Conservation (phyloP, 2,113 vertebrate species). For the Ptilonorhynchus violaceus region DNA sequence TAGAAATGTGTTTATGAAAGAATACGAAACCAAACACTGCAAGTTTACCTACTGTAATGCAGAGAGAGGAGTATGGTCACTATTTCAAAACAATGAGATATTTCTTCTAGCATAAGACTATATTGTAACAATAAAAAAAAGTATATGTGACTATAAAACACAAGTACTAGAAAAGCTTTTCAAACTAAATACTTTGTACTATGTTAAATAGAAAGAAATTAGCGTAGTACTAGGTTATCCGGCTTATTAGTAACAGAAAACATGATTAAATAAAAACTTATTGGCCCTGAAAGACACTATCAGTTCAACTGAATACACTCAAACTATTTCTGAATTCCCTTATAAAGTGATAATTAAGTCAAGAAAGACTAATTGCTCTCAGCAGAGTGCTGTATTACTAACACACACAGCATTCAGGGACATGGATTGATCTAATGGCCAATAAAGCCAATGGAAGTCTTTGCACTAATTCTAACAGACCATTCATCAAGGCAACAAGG, state of each 20-base stretch:
- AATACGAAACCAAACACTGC: neutral
- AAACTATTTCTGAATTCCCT: neutral
- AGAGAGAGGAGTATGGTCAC: neutral
- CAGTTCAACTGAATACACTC: neutral
- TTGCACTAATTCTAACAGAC: neutral
- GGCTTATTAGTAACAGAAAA: neutral
- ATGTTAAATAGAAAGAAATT: neutral
- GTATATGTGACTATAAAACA: neutral
- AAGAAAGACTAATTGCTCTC: constrained; percentile 15
- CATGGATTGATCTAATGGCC: neutral
- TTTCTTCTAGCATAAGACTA: neutral
- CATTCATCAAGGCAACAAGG: neutral
- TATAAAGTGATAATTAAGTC: neutral
- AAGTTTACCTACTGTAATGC: neutral
- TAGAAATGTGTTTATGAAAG: neutral
- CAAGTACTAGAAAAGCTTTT: neutral
- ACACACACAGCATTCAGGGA: neutral
- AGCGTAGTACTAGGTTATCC: neutral
- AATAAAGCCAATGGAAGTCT: neutral
- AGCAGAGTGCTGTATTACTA: neutral
- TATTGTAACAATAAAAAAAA: neutral
- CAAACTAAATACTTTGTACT: neutral
- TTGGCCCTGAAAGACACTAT: neutral
- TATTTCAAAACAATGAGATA: neutral
- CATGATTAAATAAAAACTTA: neutral